phyloP scores from a whole-genome alignment of 2,797 vertebrate species.

The Bryconaethiops microstoma region DNA sequence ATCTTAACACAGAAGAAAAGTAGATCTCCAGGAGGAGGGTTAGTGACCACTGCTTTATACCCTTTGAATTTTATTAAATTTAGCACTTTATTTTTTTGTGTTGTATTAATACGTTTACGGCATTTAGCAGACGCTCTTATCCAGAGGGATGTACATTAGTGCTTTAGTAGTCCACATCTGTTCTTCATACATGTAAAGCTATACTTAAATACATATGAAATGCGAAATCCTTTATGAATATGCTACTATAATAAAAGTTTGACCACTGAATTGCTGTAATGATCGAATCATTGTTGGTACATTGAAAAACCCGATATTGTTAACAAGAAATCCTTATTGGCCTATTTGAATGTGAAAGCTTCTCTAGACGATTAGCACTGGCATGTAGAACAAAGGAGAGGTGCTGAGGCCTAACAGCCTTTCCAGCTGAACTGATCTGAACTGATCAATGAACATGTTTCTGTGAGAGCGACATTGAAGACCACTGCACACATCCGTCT shows the following conservation, averaged over 20 bases:
- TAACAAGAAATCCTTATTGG: neutral
- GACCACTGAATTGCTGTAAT: neutral
- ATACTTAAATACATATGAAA: too few relatives aligned
- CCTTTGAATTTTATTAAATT: too few relatives aligned
- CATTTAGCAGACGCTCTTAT: too few relatives aligned
- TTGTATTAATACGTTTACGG: conserved; percentile 2
- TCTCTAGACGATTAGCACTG: neutral
- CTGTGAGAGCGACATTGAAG: conserved; percentile 1
- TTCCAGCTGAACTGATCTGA: conserved; percentile 18
- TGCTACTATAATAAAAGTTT: neutral
- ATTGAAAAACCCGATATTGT: neutral
- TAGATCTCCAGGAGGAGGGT: too few relatives aligned
- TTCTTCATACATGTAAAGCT: too few relatives aligned
- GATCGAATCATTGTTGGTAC: neutral
- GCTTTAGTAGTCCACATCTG: too few relatives aligned
- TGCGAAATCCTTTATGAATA: neutral
- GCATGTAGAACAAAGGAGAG: neutral
- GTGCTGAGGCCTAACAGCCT: neutral
- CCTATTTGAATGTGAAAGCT: neutral
- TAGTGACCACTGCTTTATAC: too few relatives aligned
- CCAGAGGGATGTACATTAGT: too few relatives aligned
- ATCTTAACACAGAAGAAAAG: too few relatives aligned
- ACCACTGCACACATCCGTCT: conserved; percentile 14
- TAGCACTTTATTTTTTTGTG: neutral
- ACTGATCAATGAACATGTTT: conserved; percentile 43